A percentile compares a stretch with the other conserved stretches of the same genome.
Conservation (phyloP, 1,140 invertebrate species). For the Rhizoglyphus robini region DNA sequence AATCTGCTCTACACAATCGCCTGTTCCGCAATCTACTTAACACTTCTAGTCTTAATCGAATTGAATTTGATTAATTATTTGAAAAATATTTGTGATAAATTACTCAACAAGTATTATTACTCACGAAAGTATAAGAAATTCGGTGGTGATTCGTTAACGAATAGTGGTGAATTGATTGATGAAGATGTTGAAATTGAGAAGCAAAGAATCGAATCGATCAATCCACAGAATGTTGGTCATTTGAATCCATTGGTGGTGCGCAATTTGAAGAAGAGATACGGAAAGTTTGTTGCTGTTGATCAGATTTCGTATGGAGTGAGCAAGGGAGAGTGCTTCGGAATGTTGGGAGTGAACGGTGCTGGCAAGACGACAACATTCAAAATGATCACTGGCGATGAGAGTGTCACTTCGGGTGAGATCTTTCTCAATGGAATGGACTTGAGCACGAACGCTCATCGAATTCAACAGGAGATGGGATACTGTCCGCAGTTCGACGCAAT, state of each 20-base stretch:
- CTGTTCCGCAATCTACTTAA: slow-evolving; percentile 35
- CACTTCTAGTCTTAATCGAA: slow-evolving; percentile 36
- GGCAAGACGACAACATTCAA: slow-evolving; percentile 68
- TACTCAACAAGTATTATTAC: too few relatives aligned
- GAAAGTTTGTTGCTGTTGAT: slow-evolving; percentile 31
- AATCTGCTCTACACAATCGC: slow-evolving; percentile 40
- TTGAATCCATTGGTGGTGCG: not conserved
- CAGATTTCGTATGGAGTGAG: slow-evolving; percentile 51
- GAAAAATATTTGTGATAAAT: too few relatives aligned
- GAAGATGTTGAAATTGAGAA: slow-evolving; percentile 29
- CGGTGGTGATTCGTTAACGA: too few relatives aligned
- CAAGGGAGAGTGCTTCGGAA: slow-evolving; percentile 65
- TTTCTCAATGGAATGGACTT: slow-evolving; percentile 28
- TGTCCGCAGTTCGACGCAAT: slow-evolving; percentile 41
- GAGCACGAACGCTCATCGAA: slow-evolving; percentile 33
- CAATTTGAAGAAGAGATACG: slow-evolving; percentile 19
- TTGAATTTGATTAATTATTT: slow-evolving; percentile 31
- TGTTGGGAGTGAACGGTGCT: slow-evolving; percentile 73
- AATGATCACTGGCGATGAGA: slow-evolving; percentile 33
- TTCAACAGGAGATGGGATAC: slow-evolving; percentile 39
- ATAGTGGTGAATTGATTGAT: slow-evolving; percentile 32
- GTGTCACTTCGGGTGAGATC: slow-evolving; percentile 31
- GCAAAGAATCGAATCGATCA: slow-evolving; percentile 3
- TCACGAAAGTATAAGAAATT: slow-evolving; percentile 26
- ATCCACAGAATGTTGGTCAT: slow-evolving; percentile 38